Conservation (phyloP, 2,888 invertebrate species). For the Choreutis nemorana region DNA sequence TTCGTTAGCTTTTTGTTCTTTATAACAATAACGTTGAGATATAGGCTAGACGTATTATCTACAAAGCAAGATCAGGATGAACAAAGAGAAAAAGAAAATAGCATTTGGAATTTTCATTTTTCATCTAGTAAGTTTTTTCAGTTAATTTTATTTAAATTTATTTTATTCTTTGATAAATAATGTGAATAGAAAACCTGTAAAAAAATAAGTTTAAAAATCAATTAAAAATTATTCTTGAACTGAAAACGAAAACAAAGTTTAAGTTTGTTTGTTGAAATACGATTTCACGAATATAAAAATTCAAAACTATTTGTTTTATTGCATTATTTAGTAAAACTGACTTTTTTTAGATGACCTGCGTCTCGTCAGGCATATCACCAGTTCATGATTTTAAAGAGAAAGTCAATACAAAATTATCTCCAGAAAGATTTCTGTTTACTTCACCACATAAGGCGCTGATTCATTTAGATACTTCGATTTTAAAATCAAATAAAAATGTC, state of each 20-base stretch:
- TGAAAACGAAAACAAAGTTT: neutral
- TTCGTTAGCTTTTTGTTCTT: no score
- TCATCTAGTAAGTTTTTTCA: no score
- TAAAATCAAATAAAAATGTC: conserved; percentile 44
- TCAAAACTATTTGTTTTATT: neutral
- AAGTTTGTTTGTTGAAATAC: neutral
- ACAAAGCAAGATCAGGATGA: no score
- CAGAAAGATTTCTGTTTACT: conserved; percentile 25
- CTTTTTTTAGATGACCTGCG: conserved; percentile 23
- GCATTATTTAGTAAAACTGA: conserved; percentile 1
- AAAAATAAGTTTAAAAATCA: no score
- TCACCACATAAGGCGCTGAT: conserved; percentile 43
- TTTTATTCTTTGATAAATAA: no score
- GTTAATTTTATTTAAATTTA: no score
- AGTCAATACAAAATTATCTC: conserved; percentile 21
- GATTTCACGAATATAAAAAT: neutral
- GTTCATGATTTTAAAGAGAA: conserved; percentile 44
- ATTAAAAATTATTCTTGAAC: no score
- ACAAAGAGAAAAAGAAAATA: no score
- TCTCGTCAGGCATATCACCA: conserved; percentile 43
- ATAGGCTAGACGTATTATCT: no score
- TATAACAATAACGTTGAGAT: no score
- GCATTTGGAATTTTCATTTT: no score
- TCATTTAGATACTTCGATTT: conserved; percentile 41
- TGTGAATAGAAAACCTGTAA: no score